These are phyloP conservation scores for Amia ocellicauda DNA, from an alignment of 2,113 vertebrate genomes.

Conservation along the genomic window DNA sequence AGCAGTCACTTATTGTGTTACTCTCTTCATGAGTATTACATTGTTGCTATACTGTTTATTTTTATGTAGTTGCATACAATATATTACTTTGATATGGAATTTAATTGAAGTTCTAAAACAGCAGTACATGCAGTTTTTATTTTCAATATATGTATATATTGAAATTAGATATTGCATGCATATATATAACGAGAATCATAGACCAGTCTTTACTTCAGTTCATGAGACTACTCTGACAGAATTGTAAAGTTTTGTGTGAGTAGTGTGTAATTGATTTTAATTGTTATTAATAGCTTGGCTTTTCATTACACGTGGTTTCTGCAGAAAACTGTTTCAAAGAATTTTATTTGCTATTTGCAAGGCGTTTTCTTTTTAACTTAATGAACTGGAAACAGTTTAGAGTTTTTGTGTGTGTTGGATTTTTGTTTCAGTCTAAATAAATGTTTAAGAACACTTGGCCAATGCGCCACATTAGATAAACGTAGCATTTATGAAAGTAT, in stretches of 20 bases:
- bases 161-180: too few relatives aligned
- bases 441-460: conserved; percentile 30
- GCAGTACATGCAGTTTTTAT: too few relatives aligned
- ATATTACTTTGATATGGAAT: too few relatives aligned
- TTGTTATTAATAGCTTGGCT: conserved; percentile 37
- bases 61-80: too few relatives aligned
- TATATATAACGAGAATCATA: too few relatives aligned
- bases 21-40: too few relatives aligned
- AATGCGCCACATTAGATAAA: conserved; percentile 20
- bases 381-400: conserved; percentile 30
- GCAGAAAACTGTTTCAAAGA: conserved; percentile 24
- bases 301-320: conserved; percentile 32
- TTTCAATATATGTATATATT: too few relatives aligned
- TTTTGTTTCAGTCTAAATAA: conserved; percentile 26
- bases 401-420: conserved; percentile 24
- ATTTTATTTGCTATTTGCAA: conserved; percentile 36
- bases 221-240: conserved; percentile 1
- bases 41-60: too few relatives aligned
- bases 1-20: too few relatives aligned
- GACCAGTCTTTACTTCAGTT: not conserved
- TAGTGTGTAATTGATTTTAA: conserved; percentile 23
- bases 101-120: too few relatives aligned
- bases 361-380: conserved; percentile 36
- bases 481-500: conserved; percentile 37
- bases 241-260: not conserved